Evolutionary conservation across 92 coral and sea anemone genomes (phyloP), one percentile per base, ranked within the genome.

Genomic region (Zoanthus solanderi): DNA sequence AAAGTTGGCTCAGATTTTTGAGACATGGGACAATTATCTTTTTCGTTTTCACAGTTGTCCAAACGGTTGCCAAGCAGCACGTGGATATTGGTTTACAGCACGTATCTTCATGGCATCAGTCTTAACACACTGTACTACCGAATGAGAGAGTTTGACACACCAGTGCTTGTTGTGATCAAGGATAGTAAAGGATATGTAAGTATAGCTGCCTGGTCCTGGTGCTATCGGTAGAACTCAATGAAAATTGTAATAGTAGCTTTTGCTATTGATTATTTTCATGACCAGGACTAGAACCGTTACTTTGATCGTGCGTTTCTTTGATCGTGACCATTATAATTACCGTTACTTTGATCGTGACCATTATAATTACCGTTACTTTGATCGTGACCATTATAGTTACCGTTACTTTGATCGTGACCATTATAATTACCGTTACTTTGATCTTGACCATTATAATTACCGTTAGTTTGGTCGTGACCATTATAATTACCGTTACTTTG

Each of bases 81-180:
- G 23, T 95, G 97, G 99, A 83, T 90, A 57, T 79, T 97, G 60
- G 94, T 93, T 12, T 97, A 97, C 87, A 97, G 99, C 71, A 97
- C 99, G 45, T 95, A 90, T 79, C 78, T 48, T 6, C 99, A 97
- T 87, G 98, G 99, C 7, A 95, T 92, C 13, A 97, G 97, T 74
- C 87, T 97, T 37, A 85, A 89, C 73, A 97, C 98, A 2, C 83
- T 97, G 48, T 97, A 97, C 84, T 88, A 93, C 75, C 85, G 96
- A 31, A 86, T 95, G 45, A 89, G 90, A 42, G 98, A 93, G 3
- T 87, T 93, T 56, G 96, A 97, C 66, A 85, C 97, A 1, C 97
- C 99, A 5, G 97, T 96, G 0, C 91, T 97, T 5, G 54, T 95
- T 42, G 96, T 93, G 13, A 87, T 97, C 54, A 90, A 92, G 79